Base-by-base conservation (phyloP, 92 coral and sea anemone species). In the Siderastrea siderea region DNA sequence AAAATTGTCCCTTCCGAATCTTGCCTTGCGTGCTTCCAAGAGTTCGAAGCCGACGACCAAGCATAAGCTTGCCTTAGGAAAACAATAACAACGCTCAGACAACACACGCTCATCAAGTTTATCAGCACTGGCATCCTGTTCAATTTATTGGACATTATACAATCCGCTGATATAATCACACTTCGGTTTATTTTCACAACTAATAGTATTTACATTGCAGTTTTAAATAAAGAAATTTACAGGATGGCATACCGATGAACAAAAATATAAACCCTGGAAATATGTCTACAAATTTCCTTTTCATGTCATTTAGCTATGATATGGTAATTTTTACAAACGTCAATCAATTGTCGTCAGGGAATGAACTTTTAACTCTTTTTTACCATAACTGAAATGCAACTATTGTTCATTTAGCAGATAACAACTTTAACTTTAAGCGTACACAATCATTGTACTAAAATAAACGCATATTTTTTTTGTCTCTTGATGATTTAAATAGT, bases 141-240 rank as follows among this genome's bases (percentile, higher is more conserved):
- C 38, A 47, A 82, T 54, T 46, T 57, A 46, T 82, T 68, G 78
- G 78, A 16, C 77, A 43, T 45, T 38, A 44, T 59, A 81, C 75
- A 55, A 70, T 82, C 68, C 59, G 47, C 60, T 55, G 86, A 82
- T 70, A 71, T 55, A 47, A 69, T 82, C 77, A 58, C 77, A 82
- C 47, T 82, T 58, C 8, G 49, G 62, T 82, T 82, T 82, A 70
- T 82, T 82, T 70, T 82, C 47, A 55, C 68, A 55, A 82, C 77
- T 52, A 80, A 67, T 52, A 16, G 68, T 71, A 82, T 58, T 82
- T 69, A 82, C 72, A 47, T 55, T 16, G 9, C 62, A 80, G 19
- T 67, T 47, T 62, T 80, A 80, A 80, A 80, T 80, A 64, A 50
- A n/a, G 45, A 55, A 60, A 82, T 82, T 82, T 70, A 82, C 86